Conservation (phyloP, 2,888 invertebrate species). For the Chesias legatella region DNA sequence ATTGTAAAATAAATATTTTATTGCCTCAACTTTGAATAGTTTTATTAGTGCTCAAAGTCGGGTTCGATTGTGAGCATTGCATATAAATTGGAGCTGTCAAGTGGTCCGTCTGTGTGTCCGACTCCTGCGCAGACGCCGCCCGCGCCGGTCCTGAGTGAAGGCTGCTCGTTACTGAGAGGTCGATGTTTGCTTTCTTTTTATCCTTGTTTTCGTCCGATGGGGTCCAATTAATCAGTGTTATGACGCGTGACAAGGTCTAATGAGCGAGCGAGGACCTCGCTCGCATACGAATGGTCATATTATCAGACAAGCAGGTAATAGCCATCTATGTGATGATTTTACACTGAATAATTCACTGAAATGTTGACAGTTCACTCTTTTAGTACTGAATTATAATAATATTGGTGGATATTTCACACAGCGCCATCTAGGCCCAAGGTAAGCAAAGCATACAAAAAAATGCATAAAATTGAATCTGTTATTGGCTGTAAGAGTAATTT, state of each 20-base stretch:
- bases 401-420: too few species aligned
- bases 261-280: slow-evolving; percentile 41
- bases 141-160: slow-evolving; percentile 58
- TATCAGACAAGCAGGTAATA: slow-evolving; percentile 25
- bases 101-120: slow-evolving; percentile 33
- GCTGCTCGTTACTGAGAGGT: slow-evolving; percentile 71
- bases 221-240: slow-evolving; percentile 73
- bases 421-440: too few species aligned
- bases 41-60: slow-evolving; percentile 21
- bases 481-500: too few species aligned
- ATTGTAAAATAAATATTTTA: background rate
- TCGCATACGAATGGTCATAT: slow-evolving; percentile 42
- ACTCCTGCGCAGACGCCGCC: slow-evolving; percentile 25
- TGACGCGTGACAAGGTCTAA: slow-evolving; percentile 70
- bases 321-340: slow-evolving; percentile 2
- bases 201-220: slow-evolving; percentile 45
- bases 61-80: slow-evolving; percentile 47
- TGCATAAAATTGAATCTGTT: too few species aligned
- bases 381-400: too few species aligned
- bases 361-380: background rate
- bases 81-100: slow-evolving; percentile 69
- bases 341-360: slow-evolving; percentile 5
- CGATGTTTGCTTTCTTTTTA: slow-evolving; percentile 59
- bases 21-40: background rate
- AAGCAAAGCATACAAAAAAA: too few species aligned